These are phyloP conservation scores for Corapipo altera DNA, from an alignment of 2,113 vertebrate genomes.

Conservation along the genomic window DNA sequence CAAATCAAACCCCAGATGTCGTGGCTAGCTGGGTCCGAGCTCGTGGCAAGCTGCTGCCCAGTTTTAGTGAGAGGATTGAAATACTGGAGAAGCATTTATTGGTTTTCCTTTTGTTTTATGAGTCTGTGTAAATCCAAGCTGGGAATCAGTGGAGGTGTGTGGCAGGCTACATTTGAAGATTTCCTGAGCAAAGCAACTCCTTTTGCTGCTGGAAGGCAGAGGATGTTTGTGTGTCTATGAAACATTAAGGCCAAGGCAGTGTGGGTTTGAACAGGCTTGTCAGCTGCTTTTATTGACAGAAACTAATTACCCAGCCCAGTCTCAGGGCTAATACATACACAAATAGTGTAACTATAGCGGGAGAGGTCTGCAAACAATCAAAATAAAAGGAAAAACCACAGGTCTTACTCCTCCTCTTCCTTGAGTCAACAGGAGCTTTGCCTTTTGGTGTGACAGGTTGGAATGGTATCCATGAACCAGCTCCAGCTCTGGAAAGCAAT, in stretches of 20 bases:
- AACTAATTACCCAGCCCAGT: conserved; percentile 4
- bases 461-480: background rate
- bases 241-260: background rate
- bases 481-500: background rate
- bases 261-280: background rate
- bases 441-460: background rate
- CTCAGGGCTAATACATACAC: background rate
- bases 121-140: background rate
- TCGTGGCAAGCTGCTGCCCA: background rate
- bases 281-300: background rate
- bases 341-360: background rate
- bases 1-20: background rate
- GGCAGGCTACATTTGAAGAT: background rate
- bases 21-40: background rate
- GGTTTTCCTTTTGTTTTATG: background rate
- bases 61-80: background rate
- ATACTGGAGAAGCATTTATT: background rate
- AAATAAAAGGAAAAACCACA: conserved; percentile 8
- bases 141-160: background rate
- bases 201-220: background rate
- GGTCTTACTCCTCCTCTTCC: background rate
- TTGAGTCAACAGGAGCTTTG: background rate
- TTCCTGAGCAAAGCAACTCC: background rate
- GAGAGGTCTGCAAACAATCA: conserved; percentile 22
- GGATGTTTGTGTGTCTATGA: background rate